Evolutionary conservation across 2,113 vertebrate species (phyloP), one percentile per base, ranked within the genome.

Genomic region (Natator depressus): DNA sequence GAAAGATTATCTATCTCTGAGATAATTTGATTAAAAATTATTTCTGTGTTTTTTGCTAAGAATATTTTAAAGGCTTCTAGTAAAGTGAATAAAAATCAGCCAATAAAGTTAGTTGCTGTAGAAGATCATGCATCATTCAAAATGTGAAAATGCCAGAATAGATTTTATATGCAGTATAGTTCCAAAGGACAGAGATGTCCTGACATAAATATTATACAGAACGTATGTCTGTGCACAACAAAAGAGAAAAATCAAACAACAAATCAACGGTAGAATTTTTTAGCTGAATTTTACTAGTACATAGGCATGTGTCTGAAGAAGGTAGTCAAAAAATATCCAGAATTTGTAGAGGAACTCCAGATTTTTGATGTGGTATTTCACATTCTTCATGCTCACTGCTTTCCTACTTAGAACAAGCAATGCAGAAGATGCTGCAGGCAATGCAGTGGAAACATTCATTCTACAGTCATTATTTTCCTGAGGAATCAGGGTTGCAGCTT

Each of bases 21-120:
- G 76, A 85, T 62, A 87, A 96, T 80, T 89, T 89, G 50, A 80
- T 94, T 91, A 82, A 38, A 80, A 90, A 42, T 95, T 54, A 90
- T 96, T 95, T 93, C 8, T 69, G 59, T 90, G 22, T 75, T 80
- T 57, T 78, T 79, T 24, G 93, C 69, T 82, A 92, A 87, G 87
- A 84, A n/a, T 90, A 13, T 5, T 25, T 85, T 59, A 89, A 89
- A 91, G 38, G 22, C 42, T n/a, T 87, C 59, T 76, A 76, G 31
- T 62, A 93, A 95, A 82, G 87, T 76, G 13, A 47, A 16, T 24
- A 87, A 57, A 91, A 94, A 83, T 80, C 51, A 78, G 84, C 13
- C 29, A 57, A 55, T 19, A 82, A 89, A 83, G 86, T 35, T 89
- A 84, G 81, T 38, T 42, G 27, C 76, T 92, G 54, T 51, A 97